Evolutionary conservation across 2,797 vertebrate genomes (phyloP).

Genomic region (Fistularia tabacaria): DNA sequence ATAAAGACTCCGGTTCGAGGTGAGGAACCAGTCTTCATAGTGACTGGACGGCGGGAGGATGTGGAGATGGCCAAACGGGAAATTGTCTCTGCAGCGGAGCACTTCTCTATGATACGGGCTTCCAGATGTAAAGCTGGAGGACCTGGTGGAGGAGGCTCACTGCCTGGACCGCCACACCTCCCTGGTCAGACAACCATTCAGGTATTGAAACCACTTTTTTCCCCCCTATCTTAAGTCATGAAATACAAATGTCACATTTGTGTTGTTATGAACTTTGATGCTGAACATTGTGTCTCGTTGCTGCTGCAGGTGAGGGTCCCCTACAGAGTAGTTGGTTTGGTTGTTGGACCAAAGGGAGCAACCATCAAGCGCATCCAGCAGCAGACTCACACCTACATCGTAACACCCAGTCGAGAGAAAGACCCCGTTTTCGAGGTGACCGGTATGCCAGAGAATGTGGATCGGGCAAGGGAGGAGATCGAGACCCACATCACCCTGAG

Average conservation of each 20-base stretch:
- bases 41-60: slow-evolving; percentile 92
- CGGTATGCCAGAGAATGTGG: slow-evolving; percentile 97
- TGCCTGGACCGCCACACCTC: slow-evolving; percentile 87
- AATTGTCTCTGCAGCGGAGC: slow-evolving; percentile 92
- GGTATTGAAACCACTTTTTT: slow-evolving; percentile 56
- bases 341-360: slow-evolving; percentile 95
- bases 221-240: no score
- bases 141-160: slow-evolving; percentile 56
- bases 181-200: slow-evolving; percentile 97
- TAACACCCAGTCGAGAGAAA: slow-evolving; percentile 93
- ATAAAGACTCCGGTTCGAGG: slow-evolving; percentile 97
- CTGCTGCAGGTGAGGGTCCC: slow-evolving; percentile 90
- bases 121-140: slow-evolving; percentile 88
- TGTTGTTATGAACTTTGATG: background rate
- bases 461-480: slow-evolving; percentile 92
- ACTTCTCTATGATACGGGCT: slow-evolving; percentile 96
- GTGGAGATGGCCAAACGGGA: slow-evolving; percentile 97
- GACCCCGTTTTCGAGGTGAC: slow-evolving; percentile 97
- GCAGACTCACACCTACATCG: slow-evolving; percentile 97
- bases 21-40: slow-evolving; percentile 93
- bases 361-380: slow-evolving; percentile 98
- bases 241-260: background rate
- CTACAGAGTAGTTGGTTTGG: slow-evolving; percentile 93
- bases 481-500: slow-evolving; percentile 96
- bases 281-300: background rate